Evolutionary conservation across 2,113 vertebrate species (phyloP).

Genomic region (Ophiodon elongatus): DNA sequence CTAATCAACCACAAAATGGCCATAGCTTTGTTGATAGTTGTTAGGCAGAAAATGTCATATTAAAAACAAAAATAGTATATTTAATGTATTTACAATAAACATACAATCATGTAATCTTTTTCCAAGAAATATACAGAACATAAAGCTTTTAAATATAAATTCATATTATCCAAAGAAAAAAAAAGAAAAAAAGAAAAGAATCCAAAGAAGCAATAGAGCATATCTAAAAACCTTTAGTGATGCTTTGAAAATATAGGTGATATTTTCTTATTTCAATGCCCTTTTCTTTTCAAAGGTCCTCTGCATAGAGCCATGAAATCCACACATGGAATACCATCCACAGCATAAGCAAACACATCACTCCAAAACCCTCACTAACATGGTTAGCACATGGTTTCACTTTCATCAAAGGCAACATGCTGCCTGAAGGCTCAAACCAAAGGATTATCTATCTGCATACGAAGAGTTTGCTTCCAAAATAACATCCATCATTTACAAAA

Average conservation of each 20-base stretch:
- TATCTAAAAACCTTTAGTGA: constrained; percentile 66
- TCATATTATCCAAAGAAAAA: constrained; percentile 59
- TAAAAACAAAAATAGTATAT: constrained; percentile 84
- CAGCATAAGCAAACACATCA: constrained; percentile 52
- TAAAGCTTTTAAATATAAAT: constrained; percentile 79
- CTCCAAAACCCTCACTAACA: constrained; percentile 64
- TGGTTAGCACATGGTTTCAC: constrained; percentile 67
- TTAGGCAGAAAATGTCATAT: constrained; percentile 27
- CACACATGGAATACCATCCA: constrained; percentile 52
- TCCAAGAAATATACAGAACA: constrained; percentile 78
- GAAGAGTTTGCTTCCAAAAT: constrained; percentile 72
- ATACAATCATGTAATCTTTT: constrained; percentile 82
- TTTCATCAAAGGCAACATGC: constrained; percentile 73
- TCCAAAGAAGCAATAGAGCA: constrained; percentile 63
- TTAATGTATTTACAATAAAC: constrained; percentile 85
- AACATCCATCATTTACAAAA: constrained; percentile 29
- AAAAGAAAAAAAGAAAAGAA: constrained; percentile 56
- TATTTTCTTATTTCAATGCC: constrained; percentile 69
- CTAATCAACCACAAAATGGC: not conserved
- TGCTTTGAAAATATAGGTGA: constrained; percentile 75
- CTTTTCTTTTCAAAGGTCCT: constrained; percentile 57
- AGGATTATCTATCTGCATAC: constrained; percentile 43
- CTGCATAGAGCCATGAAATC: constrained; percentile 61
- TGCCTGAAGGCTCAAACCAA: constrained; percentile 65
- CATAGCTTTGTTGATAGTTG: constrained; percentile 1